A percentile compares a stretch with the other conserved stretches of the same genome.
These are phyloP conservation scores for Epinephelus fuscoguttatus DNA, from an alignment of 2,113 vertebrate species.

Conservation along the genomic window DNA sequence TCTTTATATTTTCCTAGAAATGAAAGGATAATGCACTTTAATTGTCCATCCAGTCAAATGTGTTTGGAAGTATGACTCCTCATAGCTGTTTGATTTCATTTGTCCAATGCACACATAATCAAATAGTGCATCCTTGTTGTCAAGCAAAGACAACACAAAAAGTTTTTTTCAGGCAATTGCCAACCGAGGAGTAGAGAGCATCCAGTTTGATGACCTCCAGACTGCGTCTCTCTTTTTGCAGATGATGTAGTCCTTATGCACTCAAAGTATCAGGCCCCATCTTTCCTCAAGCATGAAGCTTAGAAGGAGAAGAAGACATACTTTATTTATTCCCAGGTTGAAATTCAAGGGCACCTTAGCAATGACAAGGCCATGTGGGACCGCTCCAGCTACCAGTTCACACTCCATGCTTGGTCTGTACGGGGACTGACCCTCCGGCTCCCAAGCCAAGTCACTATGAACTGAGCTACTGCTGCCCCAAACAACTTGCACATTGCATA, in stretches of 20 bases:
- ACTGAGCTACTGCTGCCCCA: no score
- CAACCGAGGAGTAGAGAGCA: neutral
- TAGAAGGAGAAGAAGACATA: neutral
- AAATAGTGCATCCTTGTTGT: neutral
- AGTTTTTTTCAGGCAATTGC: neutral
- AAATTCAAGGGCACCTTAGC: no score
- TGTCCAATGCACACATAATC: neutral
- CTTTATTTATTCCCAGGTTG: no score
- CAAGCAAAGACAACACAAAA: neutral
- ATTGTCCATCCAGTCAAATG: conserved; percentile 9
- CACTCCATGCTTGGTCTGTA: no score
- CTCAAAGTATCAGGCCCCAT: neutral
- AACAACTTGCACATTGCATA: neutral
- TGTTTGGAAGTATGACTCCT: neutral
- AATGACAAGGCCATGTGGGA: no score
- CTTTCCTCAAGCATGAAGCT: neutral
- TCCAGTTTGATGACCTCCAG: neutral
- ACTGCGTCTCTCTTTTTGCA: neutral
- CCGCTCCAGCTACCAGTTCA: no score
- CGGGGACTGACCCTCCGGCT: no score
- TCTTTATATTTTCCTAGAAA: conserved; percentile 25
- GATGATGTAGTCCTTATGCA: neutral
- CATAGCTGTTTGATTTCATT: neutral
- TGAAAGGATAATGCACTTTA: conserved; percentile 18
- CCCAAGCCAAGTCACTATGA: no score